These are phyloP conservation scores for Eupithecia exiguata DNA, from an alignment of 2,888 invertebrate genomes.

Conservation along the genomic window DNA sequence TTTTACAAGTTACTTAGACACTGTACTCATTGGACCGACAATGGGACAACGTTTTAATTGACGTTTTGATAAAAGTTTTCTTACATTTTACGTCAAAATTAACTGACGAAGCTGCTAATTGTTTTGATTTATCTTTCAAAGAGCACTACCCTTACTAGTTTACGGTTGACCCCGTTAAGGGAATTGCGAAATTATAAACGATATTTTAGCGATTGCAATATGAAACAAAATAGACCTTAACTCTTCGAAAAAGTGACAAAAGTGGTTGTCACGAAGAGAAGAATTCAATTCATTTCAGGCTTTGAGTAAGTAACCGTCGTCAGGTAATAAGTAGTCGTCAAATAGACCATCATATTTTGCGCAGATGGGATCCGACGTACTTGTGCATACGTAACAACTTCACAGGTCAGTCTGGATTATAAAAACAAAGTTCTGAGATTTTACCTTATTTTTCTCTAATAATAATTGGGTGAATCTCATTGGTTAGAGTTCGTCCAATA, in stretches of 20 bases:
- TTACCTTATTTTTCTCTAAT: slow-evolving; percentile 8
- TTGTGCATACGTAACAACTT: not conserved
- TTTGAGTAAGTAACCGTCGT: not conserved
- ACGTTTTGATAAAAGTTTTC: not conserved
- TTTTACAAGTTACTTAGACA: not conserved
- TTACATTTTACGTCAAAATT: not conserved
- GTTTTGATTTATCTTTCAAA: not conserved
- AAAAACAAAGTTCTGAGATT: slow-evolving; percentile 3
- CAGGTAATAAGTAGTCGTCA: not conserved
- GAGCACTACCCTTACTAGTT: not conserved
- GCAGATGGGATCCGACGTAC: not conserved
- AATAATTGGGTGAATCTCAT: slow-evolving; percentile 18
- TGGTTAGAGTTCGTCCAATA: slow-evolving; percentile 32
- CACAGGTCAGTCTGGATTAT: not conserved
- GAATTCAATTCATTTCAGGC: not conserved
- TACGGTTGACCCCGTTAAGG: not conserved
- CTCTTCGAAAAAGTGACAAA: not conserved
- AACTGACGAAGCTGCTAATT: not conserved
- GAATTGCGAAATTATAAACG: not conserved
- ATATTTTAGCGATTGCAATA: not conserved
- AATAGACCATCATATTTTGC: slow-evolving; percentile 4
- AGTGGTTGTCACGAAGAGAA: not conserved
- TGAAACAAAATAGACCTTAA: not conserved
- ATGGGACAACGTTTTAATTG: not conserved
- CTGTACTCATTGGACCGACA: not conserved